phyloP scores from a whole-genome alignment of 2,797 vertebrate species.

The Mormyrops boulengeri region DNA sequence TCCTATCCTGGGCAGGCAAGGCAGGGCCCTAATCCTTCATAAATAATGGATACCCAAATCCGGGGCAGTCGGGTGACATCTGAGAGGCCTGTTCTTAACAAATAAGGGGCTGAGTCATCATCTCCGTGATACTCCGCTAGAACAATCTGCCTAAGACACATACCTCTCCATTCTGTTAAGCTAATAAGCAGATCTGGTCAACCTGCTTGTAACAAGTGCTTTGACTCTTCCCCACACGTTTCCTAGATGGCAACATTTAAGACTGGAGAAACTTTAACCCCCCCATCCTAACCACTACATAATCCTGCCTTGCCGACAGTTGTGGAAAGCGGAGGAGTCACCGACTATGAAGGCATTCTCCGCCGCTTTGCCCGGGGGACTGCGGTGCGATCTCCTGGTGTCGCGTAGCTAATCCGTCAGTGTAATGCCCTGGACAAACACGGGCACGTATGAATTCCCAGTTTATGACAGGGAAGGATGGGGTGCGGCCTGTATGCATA shows the following conservation, averaged over 20 bases:
- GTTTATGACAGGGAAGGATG: conserved; percentile 49
- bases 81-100: conserved; percentile 53
- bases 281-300: not conserved
- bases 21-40: conserved; percentile 63
- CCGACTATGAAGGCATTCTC: conserved; percentile 29
- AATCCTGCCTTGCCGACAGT: not conserved
- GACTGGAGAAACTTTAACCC: not conserved
- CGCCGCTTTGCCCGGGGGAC: conserved; percentile 27
- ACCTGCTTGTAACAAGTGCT: not conserved
- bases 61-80: conserved; percentile 53
- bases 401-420: conserved; percentile 65
- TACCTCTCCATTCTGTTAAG: not conserved
- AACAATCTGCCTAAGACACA: not conserved
- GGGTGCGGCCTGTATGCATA: conserved; percentile 51
- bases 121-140: conserved; percentile 58
- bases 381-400: conserved; percentile 54
- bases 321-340: not conserved
- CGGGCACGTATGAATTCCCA: conserved; percentile 46
- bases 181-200: not conserved
- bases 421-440: conserved; percentile 59
- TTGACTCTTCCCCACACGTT: too few species aligned
- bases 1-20: not conserved
- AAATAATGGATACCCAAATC: conserved; percentile 71
- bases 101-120: conserved; percentile 50
- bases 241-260: not conserved